Evolutionary conservation across 2,888 invertebrate species (phyloP).

Genomic region (Chirona hameri): DNA sequence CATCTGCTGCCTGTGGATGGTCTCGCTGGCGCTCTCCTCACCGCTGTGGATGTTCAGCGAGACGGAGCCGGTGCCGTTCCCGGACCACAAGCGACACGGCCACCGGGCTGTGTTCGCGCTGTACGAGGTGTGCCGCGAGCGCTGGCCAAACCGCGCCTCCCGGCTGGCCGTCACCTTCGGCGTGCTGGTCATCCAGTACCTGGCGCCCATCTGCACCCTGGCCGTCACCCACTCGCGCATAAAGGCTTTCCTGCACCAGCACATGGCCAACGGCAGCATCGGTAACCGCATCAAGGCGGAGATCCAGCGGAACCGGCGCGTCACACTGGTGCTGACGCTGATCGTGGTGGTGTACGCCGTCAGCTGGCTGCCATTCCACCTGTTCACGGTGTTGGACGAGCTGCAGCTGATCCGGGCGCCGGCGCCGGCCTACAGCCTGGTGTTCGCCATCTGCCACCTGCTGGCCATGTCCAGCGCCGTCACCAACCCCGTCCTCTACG

Average conservation of each 20-base stretch:
- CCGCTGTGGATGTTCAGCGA: constrained; percentile 50
- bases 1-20: constrained; percentile 51
- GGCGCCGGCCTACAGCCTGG: constrained; percentile 40
- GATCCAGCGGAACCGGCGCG: constrained; percentile 44
- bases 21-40: constrained; percentile 50
- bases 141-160: constrained; percentile 45
- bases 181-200: constrained; percentile 52
- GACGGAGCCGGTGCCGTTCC: constrained; percentile 43
- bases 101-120: constrained; percentile 43
- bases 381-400: constrained; percentile 52
- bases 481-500: constrained; percentile 59
- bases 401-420: constrained; percentile 40
- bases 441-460: constrained; percentile 55
- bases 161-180: constrained; percentile 50
- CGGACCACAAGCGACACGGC: constrained; percentile 32
- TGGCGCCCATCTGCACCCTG: constrained; percentile 51
- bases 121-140: constrained; percentile 48
- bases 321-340: constrained; percentile 51
- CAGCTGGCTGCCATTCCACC: constrained; percentile 58
- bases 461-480: constrained; percentile 57
- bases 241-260: constrained; percentile 47
- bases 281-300: constrained; percentile 37
- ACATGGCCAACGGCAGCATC: constrained; percentile 42
- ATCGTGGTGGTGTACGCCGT: constrained; percentile 56
- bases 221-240: constrained; percentile 52